Base-by-base conservation (phyloP, 1,140 invertebrate genomes). In the Mamestra configurata region DNA sequence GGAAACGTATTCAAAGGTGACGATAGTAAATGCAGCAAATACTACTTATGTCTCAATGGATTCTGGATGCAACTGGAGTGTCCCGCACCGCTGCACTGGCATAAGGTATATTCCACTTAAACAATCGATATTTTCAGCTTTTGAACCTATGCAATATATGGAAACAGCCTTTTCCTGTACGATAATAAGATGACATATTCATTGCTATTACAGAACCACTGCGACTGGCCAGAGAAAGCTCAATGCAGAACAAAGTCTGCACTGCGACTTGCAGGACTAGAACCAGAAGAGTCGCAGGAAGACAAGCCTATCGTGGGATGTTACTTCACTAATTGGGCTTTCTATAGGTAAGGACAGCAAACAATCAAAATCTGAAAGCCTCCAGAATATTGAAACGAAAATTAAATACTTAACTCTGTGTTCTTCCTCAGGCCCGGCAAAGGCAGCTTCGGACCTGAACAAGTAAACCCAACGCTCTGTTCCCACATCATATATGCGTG, bases 1-100 rank as follows among this genome's bases (percentile, higher is more conserved):
- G 96, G 96, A 22, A 95, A 95, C 79, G 91, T 96, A 18, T 98
- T 97, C 86, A 91, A 95, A 70, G 88, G 96, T 0, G 96, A 98
- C 86, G 93, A 96, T 4, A 89, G 85, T 0, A 97, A 98, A 83
- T 98, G 98, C 88, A 96, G 95, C 43, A 97, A 98, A 85, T 98
- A 98, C 86, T 97, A 97, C 72, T 92, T 97, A 0, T 98, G 98
- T 87, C 96, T 98, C 46, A 97, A 97, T 85, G 97, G 97, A 15
- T 89, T 96, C 35, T 95, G 97, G 1, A 93, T 96, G 0, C 96
- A 97, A 72, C 96, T 97, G 53, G 90, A 88, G 0, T 98, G 98
- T 89, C 97, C 97, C 0, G 88, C 92, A 22, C 97, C 97, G 1
- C 93, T 98, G 0, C 96, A 97, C 72, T 98, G 98, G 97, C 98